These are phyloP conservation scores for Leptogaster cylindrica DNA, from an alignment of 2,888 invertebrate genomes.

Conservation along the genomic window DNA sequence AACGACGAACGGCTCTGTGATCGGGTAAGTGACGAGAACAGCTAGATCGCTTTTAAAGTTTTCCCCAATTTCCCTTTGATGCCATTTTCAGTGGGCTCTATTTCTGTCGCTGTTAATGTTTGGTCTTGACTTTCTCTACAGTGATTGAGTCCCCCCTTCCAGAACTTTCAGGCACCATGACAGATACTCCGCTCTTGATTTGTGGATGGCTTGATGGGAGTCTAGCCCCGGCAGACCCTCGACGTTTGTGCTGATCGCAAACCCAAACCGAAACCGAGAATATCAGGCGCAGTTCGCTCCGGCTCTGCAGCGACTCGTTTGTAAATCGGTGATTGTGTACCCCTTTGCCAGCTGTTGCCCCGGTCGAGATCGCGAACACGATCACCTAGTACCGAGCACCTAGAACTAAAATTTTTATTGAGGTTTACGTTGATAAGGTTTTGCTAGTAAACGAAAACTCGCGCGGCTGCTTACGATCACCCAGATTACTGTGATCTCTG, in stretches of 20 bases:
- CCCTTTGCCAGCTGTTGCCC: background rate
- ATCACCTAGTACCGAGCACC: background rate
- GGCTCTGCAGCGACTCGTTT: background rate
- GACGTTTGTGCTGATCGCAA: background rate
- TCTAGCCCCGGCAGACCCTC: background rate
- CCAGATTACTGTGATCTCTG: no score
- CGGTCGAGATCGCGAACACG: background rate
- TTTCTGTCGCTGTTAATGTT: background rate
- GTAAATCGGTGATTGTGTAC: background rate
- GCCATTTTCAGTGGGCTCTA: background rate
- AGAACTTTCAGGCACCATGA: background rate
- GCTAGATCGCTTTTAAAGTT: no score
- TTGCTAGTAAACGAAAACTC: background rate
- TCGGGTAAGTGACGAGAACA: slow-evolving; percentile 76
- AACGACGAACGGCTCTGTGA: slow-evolving; percentile 77
- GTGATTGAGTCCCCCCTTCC: background rate
- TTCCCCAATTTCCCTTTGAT: background rate
- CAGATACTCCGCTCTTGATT: slow-evolving; percentile 5
- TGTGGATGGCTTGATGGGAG: background rate
- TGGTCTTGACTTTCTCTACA: slow-evolving; percentile 6
- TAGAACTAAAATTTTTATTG: background rate
- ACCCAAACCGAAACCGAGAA: background rate
- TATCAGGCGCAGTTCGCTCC: background rate
- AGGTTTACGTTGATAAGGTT: background rate
- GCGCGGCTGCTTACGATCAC: background rate